Percentiles rank a stretch among this genome's conserved stretches.
Conservation (phyloP, 2,888 invertebrate species). For the Sinelater perroti region DNA sequence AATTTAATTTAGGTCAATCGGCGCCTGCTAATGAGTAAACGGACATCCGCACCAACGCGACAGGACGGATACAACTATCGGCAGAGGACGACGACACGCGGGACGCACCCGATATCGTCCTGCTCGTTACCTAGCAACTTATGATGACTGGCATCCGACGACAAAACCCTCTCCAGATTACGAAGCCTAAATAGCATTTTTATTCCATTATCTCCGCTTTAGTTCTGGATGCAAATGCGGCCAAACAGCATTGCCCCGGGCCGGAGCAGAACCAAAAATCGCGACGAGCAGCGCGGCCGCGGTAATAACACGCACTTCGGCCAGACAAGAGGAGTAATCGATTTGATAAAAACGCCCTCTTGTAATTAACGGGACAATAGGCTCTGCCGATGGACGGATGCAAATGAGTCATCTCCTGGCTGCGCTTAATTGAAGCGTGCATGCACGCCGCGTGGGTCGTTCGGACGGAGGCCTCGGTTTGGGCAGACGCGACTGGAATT, state of each 20-base stretch:
- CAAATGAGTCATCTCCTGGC: constrained; percentile 19
- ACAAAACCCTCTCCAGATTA: not conserved
- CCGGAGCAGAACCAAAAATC: not conserved
- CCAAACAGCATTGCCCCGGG: not conserved
- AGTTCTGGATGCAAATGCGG: not conserved
- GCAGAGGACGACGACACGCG: too few relatives aligned
- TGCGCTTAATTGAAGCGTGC: constrained; percentile 16
- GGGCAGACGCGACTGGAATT: not conserved
- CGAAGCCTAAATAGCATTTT: not conserved
- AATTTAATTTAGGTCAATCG: not conserved
- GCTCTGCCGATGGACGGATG: constrained; percentile 9
- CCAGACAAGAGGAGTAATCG: constrained; percentile 5
- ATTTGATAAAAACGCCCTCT: constrained; percentile 16
- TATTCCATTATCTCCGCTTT: not conserved
- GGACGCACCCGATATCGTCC: not conserved
- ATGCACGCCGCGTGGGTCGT: constrained; percentile 8
- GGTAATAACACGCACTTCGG: not conserved
- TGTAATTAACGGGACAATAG: constrained; percentile 17
- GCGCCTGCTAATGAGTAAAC: not conserved
- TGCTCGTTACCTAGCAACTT: constrained; percentile 1
- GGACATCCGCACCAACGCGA: constrained; percentile 7
- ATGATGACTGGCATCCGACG: constrained; percentile 3
- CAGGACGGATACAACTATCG: constrained; percentile 4
- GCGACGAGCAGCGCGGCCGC: not conserved
- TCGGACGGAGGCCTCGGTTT: constrained; percentile 2